phyloP scores from a whole-genome alignment of 2,797 vertebrate species.

The Knipowitschia caucasica region DNA sequence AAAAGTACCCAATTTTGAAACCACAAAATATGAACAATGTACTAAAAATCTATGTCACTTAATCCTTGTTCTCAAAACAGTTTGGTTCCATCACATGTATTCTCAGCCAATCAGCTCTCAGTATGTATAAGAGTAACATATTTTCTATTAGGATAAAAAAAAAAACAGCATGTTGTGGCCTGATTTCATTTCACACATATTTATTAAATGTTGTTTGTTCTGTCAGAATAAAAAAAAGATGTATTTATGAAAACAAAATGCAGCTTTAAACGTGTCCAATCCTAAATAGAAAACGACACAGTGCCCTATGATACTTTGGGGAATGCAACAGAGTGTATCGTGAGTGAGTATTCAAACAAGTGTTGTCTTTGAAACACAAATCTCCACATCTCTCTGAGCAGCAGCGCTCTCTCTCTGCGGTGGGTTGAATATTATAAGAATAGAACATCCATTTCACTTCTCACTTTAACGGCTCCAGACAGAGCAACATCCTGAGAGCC shows the following conservation, averaged over 20 bases:
- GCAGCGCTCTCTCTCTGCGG: constrained; percentile 45
- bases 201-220: too few relatives aligned
- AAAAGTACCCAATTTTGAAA: too few relatives aligned
- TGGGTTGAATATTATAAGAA: constrained; percentile 43
- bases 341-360: constrained; percentile 43
- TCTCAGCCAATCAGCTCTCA: too few relatives aligned
- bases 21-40: too few relatives aligned
- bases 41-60: too few relatives aligned
- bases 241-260: neutral
- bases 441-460: constrained; percentile 51
- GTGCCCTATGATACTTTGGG: constrained; percentile 3
- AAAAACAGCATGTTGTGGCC: too few relatives aligned
- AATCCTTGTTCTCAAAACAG: too few relatives aligned
- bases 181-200: too few relatives aligned
- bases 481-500: constrained; percentile 42
- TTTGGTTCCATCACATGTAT: too few relatives aligned
- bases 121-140: too few relatives aligned
- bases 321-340: constrained; percentile 23
- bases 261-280: neutral
- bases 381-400: constrained; percentile 46
- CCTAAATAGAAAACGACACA: neutral
- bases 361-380: constrained; percentile 56
- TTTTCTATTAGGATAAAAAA: too few relatives aligned
- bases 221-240: too few relatives aligned
- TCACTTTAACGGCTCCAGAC: constrained; percentile 38